Evolutionary conservation across 2,113 vertebrate genomes (phyloP).

Genomic region (Pseudorasbora parva): DNA sequence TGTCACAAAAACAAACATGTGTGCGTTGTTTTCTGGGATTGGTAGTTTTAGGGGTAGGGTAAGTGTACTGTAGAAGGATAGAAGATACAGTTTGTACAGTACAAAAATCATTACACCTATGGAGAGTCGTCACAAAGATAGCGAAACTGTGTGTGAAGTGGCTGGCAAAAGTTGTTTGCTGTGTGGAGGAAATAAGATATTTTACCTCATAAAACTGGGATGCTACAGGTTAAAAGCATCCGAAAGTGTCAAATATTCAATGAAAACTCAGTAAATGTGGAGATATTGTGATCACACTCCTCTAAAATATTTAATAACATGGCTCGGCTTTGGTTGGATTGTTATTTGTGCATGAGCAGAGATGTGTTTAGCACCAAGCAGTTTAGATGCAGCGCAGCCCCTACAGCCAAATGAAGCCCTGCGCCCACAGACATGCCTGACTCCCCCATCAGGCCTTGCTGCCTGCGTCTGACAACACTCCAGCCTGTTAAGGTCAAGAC

Average conservation of each 20-base stretch:
- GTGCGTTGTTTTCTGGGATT: too few relatives aligned
- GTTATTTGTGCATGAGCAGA: conserved; percentile 13
- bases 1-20: too few relatives aligned
- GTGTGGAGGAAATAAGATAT: too few relatives aligned
- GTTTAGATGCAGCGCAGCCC: conserved; percentile 32
- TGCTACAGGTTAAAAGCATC: neutral
- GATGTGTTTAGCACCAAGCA: conserved; percentile 14
- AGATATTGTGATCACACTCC: neutral
- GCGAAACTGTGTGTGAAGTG: too few relatives aligned
- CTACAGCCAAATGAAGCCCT: conserved; percentile 16
- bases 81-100: too few relatives aligned
- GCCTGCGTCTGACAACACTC: conserved; percentile 66
- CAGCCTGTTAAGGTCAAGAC: conserved; percentile 78
- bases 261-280: neutral
- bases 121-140: too few relatives aligned
- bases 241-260: neutral
- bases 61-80: too few relatives aligned
- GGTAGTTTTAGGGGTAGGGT: too few relatives aligned
- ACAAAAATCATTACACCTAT: too few relatives aligned
- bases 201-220: too few relatives aligned
- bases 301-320: conserved; percentile 17
- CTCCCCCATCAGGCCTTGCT: conserved; percentile 43
- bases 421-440: conserved; percentile 31
- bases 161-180: too few relatives aligned
- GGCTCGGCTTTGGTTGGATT: neutral